phyloP scores from a whole-genome alignment of 2,888 invertebrate genomes.

The Cephus nigrinus region DNA sequence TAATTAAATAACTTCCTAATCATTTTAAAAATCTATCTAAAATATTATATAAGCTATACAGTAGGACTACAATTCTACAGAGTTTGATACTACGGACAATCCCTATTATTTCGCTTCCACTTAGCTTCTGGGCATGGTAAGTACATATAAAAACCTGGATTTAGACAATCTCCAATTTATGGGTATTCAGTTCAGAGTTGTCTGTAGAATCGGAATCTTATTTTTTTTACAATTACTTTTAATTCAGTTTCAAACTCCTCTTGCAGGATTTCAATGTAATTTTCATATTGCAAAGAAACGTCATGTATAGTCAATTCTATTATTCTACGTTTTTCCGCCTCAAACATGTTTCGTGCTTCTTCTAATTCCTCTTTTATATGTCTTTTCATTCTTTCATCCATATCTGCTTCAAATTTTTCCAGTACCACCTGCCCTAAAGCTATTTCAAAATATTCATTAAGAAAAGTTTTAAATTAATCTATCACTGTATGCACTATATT shows the following conservation, averaged over 20 bases:
- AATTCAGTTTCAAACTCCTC: conserved; percentile 37
- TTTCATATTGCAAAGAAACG: conserved; percentile 33
- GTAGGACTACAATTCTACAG: background rate
- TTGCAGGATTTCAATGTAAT: conserved; percentile 32
- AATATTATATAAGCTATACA: background rate
- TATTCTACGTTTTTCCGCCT: conserved; percentile 47
- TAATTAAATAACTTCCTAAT: background rate
- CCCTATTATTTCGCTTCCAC: background rate
- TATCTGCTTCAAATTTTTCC: conserved; percentile 33
- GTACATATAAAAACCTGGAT: background rate
- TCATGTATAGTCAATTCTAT: conserved; percentile 31
- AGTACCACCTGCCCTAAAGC: conserved; percentile 43
- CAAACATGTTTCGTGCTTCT: conserved; percentile 38
- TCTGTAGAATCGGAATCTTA: background rate
- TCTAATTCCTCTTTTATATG: conserved; percentile 33
- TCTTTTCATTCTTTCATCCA: conserved; percentile 36
- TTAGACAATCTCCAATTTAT: background rate
- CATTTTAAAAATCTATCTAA: background rate
- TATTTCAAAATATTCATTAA: conserved; percentile 8
- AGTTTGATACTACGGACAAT: background rate
- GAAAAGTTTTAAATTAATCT: background rate
- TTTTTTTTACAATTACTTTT: conserved; percentile 29
- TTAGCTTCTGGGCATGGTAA: background rate
- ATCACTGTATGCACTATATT: background rate
- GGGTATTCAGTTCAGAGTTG: background rate